Percentiles rank a stretch among this genome's conserved stretches.
phyloP scores from a whole-genome alignment of 2,113 vertebrate genomes.

The Cephalopholis sonnerati region DNA sequence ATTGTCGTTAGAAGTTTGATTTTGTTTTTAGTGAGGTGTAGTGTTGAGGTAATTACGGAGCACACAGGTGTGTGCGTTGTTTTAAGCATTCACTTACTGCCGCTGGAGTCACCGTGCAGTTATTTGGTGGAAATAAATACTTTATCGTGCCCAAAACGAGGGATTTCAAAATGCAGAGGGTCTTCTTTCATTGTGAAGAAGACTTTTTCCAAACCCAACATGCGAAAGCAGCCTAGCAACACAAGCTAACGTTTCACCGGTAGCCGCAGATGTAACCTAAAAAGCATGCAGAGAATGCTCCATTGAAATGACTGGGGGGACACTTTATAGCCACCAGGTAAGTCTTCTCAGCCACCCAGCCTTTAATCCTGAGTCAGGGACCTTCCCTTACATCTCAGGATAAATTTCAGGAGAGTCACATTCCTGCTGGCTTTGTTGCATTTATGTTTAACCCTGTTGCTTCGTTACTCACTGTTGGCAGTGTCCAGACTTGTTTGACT shows the following conservation, averaged over 20 bases:
- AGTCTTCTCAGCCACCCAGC: no score
- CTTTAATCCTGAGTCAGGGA: background rate
- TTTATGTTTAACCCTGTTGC: background rate
- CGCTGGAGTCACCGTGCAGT: background rate
- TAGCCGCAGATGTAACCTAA: background rate
- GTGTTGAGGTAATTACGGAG: background rate
- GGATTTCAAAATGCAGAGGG: background rate
- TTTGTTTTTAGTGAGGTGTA: background rate
- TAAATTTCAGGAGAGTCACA: background rate
- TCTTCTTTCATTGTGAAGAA: background rate
- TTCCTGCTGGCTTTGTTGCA: background rate
- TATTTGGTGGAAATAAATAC: background rate
- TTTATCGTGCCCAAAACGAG: background rate
- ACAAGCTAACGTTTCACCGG: background rate
- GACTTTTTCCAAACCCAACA: accelerated
- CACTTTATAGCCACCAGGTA: background rate
- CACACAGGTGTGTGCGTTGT: background rate
- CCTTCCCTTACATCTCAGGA: background rate
- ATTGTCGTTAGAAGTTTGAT: accelerated
- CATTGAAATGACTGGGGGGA: no score
- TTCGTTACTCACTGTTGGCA: background rate
- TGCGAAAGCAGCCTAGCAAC: background rate
- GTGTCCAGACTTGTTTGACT: no score
- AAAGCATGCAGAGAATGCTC: background rate
- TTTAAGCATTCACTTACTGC: background rate